These are phyloP conservation scores for Sebastes ruberrimus DNA, from an alignment of 2,797 vertebrate species.

Conservation along the genomic window DNA sequence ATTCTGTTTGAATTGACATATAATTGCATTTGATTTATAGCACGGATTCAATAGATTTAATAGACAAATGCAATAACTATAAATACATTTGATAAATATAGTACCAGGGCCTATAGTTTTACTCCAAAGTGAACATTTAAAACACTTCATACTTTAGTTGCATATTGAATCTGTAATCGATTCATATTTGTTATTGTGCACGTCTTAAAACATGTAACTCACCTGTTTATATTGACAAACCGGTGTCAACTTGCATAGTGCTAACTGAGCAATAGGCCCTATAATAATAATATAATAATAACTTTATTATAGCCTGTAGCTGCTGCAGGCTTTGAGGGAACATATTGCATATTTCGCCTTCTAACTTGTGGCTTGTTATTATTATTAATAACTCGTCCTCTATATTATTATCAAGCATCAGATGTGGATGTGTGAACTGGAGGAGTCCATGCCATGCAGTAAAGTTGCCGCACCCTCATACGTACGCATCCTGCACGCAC, in stretches of 20 bases:
- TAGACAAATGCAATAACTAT: neutral
- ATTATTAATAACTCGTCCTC: neutral
- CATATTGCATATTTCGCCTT: neutral
- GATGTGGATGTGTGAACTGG: constrained; percentile 40
- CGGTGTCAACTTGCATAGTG: constrained; percentile 22
- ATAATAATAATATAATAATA: neutral
- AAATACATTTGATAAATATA: neutral
- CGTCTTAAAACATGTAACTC: neutral
- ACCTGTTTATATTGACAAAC: constrained; percentile 4
- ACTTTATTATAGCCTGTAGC: constrained; percentile 20
- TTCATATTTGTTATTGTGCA: neutral
- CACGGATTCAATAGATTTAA: neutral
- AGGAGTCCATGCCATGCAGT: constrained; percentile 70
- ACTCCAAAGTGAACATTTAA: neutral
- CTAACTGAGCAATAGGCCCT: neutral
- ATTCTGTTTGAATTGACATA: neutral
- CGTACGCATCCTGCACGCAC: constrained; percentile 57
- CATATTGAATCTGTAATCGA: neutral
- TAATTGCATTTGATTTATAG: neutral
- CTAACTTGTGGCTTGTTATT: neutral
- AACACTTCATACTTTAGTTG: neutral
- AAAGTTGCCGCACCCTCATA: constrained; percentile 80
- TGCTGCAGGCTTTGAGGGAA: neutral
- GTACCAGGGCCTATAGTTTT: neutral
- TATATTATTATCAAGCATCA: constrained; percentile 20